phyloP scores from a whole-genome alignment of 2,888 invertebrate species.

The Cyclophora albipunctata region DNA sequence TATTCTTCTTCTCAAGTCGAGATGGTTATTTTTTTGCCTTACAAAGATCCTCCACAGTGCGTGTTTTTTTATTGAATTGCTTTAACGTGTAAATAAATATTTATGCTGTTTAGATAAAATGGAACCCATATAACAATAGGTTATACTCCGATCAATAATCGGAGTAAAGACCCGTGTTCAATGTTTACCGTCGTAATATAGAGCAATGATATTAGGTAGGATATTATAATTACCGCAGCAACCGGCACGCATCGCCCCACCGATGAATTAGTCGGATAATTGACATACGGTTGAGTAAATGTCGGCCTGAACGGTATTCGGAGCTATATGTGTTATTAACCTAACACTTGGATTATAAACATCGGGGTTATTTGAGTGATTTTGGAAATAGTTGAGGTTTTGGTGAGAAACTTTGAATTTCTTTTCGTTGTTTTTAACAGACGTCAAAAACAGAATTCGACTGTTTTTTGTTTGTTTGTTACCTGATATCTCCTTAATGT shows the following conservation, averaged over 20 bases:
- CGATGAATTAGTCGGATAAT: constrained; percentile 21
- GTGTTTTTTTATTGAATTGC: neutral
- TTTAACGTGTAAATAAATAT: neutral
- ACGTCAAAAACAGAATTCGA: no score
- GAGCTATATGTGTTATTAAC: neutral
- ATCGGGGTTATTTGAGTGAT: no score
- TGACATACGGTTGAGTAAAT: constrained; percentile 13
- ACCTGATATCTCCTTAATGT: no score
- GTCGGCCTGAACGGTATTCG: constrained; percentile 5
- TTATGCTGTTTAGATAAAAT: no score
- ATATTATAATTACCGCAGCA: constrained; percentile 8
- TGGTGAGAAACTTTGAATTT: no score
- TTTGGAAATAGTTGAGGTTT: no score
- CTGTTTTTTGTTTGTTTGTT: no score
- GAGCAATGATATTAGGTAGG: neutral
- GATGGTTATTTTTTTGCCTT: no score
- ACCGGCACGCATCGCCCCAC: constrained; percentile 3
- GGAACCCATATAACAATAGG: no score
- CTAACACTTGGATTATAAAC: no score
- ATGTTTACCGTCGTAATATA: neutral
- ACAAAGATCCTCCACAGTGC: neutral
- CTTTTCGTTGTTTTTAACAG: no score
- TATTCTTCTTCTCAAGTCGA: no score
- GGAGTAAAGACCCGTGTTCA: neutral
- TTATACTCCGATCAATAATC: neutral